Base-by-base conservation (phyloP, 2,113 vertebrate species). In the Salvelinus alpinus region DNA sequence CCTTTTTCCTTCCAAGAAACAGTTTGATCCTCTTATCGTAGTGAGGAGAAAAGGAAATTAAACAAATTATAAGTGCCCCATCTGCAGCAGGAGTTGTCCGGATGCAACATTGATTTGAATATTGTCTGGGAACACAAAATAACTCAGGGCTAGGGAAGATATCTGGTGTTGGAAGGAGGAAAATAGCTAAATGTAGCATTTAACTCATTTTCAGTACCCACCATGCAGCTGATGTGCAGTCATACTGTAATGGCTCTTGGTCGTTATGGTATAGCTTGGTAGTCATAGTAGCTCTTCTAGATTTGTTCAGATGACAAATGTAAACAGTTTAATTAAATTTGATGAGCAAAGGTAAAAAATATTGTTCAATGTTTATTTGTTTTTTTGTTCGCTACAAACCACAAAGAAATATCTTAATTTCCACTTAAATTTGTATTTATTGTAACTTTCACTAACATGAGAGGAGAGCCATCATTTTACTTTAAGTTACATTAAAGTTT, bases 61-160 rank as follows among this genome's bases (percentile, higher is more conserved):
- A 77, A 77, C 51, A 83, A 84, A 91, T 90, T 80, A 88, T 71
- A 7, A 31, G 31, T 3, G 1, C 77, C 85, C 80, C 75, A 80
- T 87, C 86, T 88, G 80, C 83, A 86, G 31, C 0, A 48, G 69
- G 77, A 34, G 34, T 34, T 66, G 78, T 78, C 75, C 48, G 57
- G 71, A 69, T 81, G 72, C 71, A 77, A 74, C 70, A 74, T 51
- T 75, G 77, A 86, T 82, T 85, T 77, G 66, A 78, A 73, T 82
- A 60, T 81, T 82, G 80, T 80, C 74, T 72, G 66, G 16, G 11
- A 80, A 69, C 24, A 71, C 66, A 79, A 78, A 80, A 82, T 86
- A 80, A 76, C 77, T 80, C 57, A 48, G 38, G 44, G 80, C 80
- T 73, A 25, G 77, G 67, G 34, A 31, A 7, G 44, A 18, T 8